Evolutionary conservation across 2,113 vertebrate species (phyloP).

Genomic region (Callionymus lyra): DNA sequence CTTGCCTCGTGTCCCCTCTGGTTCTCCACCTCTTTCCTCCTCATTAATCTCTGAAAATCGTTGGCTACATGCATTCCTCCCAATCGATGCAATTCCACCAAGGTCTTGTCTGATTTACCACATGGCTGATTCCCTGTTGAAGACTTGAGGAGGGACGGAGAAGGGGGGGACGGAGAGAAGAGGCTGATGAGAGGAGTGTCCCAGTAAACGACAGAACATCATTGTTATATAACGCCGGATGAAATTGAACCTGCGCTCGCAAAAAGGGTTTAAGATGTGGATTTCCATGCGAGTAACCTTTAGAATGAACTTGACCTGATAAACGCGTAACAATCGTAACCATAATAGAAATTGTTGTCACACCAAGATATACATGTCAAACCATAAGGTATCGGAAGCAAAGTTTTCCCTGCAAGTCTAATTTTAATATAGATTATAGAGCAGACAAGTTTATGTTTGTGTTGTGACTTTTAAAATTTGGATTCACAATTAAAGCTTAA

Average conservation of each 20-base stretch:
- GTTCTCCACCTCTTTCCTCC: slow-evolving; percentile 45
- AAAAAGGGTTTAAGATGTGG: too few species aligned
- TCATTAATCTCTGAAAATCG: slow-evolving; percentile 65
- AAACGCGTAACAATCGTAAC: too few species aligned
- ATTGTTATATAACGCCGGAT: slow-evolving; percentile 34
- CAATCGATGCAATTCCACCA: slow-evolving; percentile 62
- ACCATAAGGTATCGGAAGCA: too few species aligned
- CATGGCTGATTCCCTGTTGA: slow-evolving; percentile 55
- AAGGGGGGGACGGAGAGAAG: slow-evolving; percentile 15
- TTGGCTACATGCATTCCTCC: slow-evolving; percentile 62
- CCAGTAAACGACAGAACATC: slow-evolving; percentile 35
- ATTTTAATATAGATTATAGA: too few species aligned
- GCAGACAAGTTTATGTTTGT: too few species aligned
- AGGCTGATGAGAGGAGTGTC: slow-evolving; percentile 13
- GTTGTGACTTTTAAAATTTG: too few species aligned
- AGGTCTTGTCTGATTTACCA: slow-evolving; percentile 66
- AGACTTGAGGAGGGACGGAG: slow-evolving; percentile 37
- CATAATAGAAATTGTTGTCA: too few species aligned
- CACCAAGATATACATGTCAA: too few species aligned
- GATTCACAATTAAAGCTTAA: too few species aligned
- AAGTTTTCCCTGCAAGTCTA: too few species aligned
- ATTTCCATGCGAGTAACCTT: too few species aligned
- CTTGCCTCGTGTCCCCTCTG: slow-evolving; percentile 11
- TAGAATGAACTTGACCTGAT: too few species aligned
- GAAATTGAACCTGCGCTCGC: slow-evolving; percentile 22